A percentile compares a stretch with the other conserved stretches of the same genome.
These are phyloP conservation scores for Incurvaria masculella DNA, from an alignment of 2,888 invertebrate species.

Conservation along the genomic window DNA sequence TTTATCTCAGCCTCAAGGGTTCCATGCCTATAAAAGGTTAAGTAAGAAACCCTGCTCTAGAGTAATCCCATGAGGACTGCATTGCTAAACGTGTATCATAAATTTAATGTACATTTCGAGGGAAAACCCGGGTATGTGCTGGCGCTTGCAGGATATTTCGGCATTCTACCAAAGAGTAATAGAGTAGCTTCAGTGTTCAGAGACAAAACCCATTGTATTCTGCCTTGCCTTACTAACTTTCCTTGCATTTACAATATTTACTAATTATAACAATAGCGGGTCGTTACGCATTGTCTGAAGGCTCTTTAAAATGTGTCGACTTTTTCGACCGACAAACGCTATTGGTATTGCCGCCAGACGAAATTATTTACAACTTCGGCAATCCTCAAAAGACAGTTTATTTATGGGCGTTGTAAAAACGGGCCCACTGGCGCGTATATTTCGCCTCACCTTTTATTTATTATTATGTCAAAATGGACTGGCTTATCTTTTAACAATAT, in stretches of 20 bases:
- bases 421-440: conserved; percentile 48
- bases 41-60: too few species aligned
- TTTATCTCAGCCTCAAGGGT: too few species aligned
- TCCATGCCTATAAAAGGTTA: too few species aligned
- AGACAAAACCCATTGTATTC: neutral
- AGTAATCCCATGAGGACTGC: too few species aligned
- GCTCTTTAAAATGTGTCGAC: conserved; percentile 39
- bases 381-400: conserved; percentile 43
- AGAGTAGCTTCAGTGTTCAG: neutral
- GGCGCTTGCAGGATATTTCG: too few species aligned
- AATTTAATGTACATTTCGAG: too few species aligned
- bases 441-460: conserved; percentile 49
- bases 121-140: too few species aligned
- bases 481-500: conserved; percentile 5
- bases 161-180: too few species aligned
- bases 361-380: conserved; percentile 52
- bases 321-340: conserved; percentile 15
- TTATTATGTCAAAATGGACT: conserved; percentile 22
- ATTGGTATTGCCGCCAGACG: conserved; percentile 26
- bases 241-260: conserved; percentile 35
- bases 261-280: conserved; percentile 33
- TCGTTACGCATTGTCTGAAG: conserved; percentile 46
- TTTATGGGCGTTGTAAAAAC: conserved; percentile 53
- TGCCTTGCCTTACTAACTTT: conserved; percentile 15
- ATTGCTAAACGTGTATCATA: too few species aligned